phyloP scores from a whole-genome alignment of 2,888 invertebrate species.

The Gnatocerus cornutus region DNA sequence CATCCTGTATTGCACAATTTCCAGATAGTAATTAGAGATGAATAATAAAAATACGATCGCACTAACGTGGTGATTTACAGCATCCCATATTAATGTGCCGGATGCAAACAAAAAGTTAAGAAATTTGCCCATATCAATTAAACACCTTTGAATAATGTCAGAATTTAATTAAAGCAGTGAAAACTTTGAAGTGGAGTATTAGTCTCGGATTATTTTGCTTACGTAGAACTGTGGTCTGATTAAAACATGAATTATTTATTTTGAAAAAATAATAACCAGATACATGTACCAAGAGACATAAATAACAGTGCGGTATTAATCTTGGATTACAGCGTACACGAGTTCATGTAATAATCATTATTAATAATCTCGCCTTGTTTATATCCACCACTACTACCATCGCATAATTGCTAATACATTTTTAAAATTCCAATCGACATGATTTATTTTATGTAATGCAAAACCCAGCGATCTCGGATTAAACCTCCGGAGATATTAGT shows the following conservation, averaged over 20 bases:
- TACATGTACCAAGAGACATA: too few species aligned
- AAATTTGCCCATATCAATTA: too few species aligned
- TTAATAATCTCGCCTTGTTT: slow-evolving; percentile 3
- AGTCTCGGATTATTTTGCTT: too few species aligned
- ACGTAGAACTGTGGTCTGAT: too few species aligned
- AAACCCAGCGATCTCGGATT: not conserved
- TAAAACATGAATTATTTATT: too few species aligned
- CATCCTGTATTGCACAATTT: not conserved
- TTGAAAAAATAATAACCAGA: too few species aligned
- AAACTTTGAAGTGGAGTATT: too few species aligned
- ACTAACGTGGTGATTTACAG: not conserved
- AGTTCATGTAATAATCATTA: slow-evolving; percentile 1
- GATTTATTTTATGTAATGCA: not conserved
- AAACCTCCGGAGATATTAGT: not conserved
- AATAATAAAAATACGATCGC: not conserved
- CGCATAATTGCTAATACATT: slow-evolving; percentile 4
- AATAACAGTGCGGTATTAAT: not conserved
- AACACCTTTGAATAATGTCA: too few species aligned
- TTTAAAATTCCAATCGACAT: not conserved
- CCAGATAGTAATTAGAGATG: too few species aligned
- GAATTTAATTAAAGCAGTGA: too few species aligned
- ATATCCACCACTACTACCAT: not conserved
- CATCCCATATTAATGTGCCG: not conserved
- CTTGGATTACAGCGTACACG: not conserved
- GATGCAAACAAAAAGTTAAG: not conserved